Evolutionary conservation across 92 coral and sea anemone species (phyloP).

Genomic region (Palythoa caribaeorum): DNA sequence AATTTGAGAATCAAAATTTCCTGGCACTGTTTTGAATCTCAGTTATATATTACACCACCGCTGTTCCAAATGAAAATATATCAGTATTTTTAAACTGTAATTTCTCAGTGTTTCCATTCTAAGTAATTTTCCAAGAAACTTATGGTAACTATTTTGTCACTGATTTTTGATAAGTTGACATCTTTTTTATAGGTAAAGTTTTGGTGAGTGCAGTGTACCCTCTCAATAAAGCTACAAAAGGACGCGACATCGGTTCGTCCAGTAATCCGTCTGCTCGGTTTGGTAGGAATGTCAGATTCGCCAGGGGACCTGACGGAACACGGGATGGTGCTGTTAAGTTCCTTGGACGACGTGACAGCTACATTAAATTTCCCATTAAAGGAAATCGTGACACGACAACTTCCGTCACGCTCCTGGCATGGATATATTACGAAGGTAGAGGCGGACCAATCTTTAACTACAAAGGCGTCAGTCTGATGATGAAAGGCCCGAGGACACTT

Average conservation of each 20-base stretch:
- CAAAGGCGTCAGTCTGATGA: conserved; percentile 80
- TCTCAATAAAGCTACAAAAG: conserved; percentile 64
- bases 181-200: conserved; percentile 36
- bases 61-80: too few relatives aligned
- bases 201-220: conserved; percentile 72
- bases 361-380: conserved; percentile 70
- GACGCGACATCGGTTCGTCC: conserved; percentile 73
- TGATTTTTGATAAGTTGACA: not conserved
- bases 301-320: conserved; percentile 79
- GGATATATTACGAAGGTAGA: conserved; percentile 80
- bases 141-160: not conserved
- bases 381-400: conserved; percentile 75
- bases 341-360: conserved; percentile 70
- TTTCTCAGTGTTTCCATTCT: too few relatives aligned
- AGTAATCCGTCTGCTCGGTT: conserved; percentile 64
- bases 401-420: conserved; percentile 76
- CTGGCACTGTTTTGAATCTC: too few relatives aligned
- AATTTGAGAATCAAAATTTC: too few relatives aligned
- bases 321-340: conserved; percentile 73
- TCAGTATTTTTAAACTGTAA: too few relatives aligned
- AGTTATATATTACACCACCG: too few relatives aligned
- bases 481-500: conserved; percentile 59
- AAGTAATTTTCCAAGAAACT: not conserved
- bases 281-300: conserved; percentile 60
- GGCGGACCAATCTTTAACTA: conserved; percentile 85